Evolutionary conservation across 2,888 invertebrate genomes (phyloP).

Genomic region (Taphrorychus bicolor): DNA sequence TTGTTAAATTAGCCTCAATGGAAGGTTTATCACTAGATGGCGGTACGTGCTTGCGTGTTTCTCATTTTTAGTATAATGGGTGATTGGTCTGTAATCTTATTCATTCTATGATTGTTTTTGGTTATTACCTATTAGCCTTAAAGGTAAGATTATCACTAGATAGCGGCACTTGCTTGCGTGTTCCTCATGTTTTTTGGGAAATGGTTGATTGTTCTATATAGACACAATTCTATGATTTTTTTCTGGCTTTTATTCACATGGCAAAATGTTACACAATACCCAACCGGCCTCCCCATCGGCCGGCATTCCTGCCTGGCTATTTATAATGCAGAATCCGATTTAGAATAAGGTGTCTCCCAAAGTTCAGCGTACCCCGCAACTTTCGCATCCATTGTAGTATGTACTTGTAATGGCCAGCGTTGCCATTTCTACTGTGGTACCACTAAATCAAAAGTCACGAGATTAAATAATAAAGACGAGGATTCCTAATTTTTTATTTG

Average conservation of each 20-base stretch:
- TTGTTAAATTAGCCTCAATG: too few relatives aligned
- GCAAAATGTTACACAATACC: neutral
- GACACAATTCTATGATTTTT: too few relatives aligned
- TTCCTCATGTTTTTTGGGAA: neutral
- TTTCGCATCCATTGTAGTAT: neutral
- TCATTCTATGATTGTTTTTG: too few relatives aligned
- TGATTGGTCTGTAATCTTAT: too few relatives aligned
- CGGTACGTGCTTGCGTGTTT: too few relatives aligned
- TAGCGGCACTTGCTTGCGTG: neutral
- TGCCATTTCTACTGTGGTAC: neutral
- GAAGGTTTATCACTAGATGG: too few relatives aligned
- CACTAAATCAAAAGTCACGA: neutral
- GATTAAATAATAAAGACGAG: neutral
- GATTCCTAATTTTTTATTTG: slow-evolving; percentile 15
- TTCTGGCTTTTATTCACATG: neutral
- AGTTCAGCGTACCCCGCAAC: slow-evolving; percentile 28
- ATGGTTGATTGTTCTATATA: too few relatives aligned
- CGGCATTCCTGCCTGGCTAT: slow-evolving; percentile 30
- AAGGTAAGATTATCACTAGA: too few relatives aligned
- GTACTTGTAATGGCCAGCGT: neutral
- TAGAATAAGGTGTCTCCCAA: slow-evolving; percentile 36
- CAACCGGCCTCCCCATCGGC: neutral
- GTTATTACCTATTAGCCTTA: too few relatives aligned
- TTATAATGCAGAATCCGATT: slow-evolving; percentile 34
- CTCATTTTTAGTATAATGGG: too few relatives aligned